These are phyloP conservation scores for Psammodynastes pulverulentus DNA, from an alignment of 2,113 vertebrate genomes.

Conservation along the genomic window DNA sequence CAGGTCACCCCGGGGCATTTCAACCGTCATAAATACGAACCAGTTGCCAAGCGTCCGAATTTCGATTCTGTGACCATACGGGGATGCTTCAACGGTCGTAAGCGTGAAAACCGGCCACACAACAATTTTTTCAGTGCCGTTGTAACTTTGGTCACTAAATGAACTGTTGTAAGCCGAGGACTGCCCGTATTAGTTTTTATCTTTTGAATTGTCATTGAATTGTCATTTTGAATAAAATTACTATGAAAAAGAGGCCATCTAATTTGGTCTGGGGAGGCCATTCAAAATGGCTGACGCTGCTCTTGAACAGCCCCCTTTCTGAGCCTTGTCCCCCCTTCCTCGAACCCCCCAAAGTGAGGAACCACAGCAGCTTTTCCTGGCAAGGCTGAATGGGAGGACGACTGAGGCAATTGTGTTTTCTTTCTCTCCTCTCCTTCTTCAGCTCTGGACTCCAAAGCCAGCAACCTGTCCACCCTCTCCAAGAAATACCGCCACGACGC, in stretches of 20 bases:
- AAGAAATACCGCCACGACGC: slow-evolving; percentile 43
- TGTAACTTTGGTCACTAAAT: background rate
- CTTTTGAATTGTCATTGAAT: background rate
- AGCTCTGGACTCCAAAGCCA: slow-evolving; percentile 44
- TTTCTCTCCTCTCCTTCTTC: background rate
- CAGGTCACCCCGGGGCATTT: no score
- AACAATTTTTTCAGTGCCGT: no score
- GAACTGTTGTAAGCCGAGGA: background rate
- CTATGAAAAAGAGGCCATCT: background rate
- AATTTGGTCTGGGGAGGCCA: background rate
- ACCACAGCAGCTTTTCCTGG: background rate
- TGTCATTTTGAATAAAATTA: background rate
- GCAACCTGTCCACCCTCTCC: slow-evolving; percentile 39
- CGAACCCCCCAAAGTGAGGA: background rate
- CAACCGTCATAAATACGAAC: no score
- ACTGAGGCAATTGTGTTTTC: background rate
- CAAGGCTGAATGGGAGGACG: background rate
- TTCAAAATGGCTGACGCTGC: background rate
- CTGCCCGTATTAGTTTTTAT: background rate
- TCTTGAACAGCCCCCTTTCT: background rate
- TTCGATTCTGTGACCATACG: no score
- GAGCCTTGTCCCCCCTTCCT: background rate
- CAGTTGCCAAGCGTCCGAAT: no score
- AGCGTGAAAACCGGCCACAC: no score
- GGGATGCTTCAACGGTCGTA: no score